Conservation (phyloP, 2,797 vertebrate genomes). For the Hephaestus fuliginosus region DNA sequence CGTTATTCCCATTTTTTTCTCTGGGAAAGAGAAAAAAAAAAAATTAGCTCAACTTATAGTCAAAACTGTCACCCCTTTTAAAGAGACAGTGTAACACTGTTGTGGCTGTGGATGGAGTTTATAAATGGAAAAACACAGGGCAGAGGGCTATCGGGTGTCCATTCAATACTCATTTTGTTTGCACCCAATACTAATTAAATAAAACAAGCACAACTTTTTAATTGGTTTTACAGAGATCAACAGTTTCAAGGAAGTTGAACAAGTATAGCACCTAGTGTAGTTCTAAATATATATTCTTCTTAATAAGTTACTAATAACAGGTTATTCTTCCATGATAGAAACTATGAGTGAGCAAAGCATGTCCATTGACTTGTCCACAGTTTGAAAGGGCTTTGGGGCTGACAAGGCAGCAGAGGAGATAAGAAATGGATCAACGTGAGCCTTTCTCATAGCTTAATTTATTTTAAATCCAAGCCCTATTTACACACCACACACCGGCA, state of each 20-base stretch:
- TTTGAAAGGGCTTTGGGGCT: slow-evolving; percentile 77
- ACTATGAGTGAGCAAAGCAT: slow-evolving; percentile 55
- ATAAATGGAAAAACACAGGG: slow-evolving; percentile 72
- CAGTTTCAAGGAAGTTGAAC: slow-evolving; percentile 59
- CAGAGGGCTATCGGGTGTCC: slow-evolving; percentile 71
- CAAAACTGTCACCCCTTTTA: slow-evolving; percentile 79
- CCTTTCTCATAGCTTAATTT: slow-evolving; percentile 85
- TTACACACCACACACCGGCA: slow-evolving; percentile 80
- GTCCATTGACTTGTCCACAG: slow-evolving; percentile 66
- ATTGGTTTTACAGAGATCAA: slow-evolving; percentile 75
- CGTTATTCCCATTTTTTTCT: slow-evolving; percentile 83
- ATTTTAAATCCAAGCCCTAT: slow-evolving; percentile 85
- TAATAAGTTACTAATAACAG: slow-evolving; percentile 37
- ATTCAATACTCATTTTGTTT: slow-evolving; percentile 83
- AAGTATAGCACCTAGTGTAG: slow-evolving; percentile 25
- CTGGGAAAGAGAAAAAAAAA: slow-evolving; percentile 79
- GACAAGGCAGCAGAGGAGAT: slow-evolving; percentile 83
- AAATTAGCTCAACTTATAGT: slow-evolving; percentile 80
- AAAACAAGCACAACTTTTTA: slow-evolving; percentile 80
- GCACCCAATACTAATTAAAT: slow-evolving; percentile 84
- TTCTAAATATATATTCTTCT: slow-evolving; percentile 42
- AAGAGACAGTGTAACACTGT: slow-evolving; percentile 76
- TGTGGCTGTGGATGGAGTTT: slow-evolving; percentile 64
- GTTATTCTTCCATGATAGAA: slow-evolving; percentile 47
- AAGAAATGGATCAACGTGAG: slow-evolving; percentile 86